A percentile compares a stretch with the other conserved stretches of the same genome.
These are phyloP conservation scores for Hyposmocoma kahamanoa DNA, from an alignment of 1,140 invertebrate species.

Conservation along the genomic window DNA sequence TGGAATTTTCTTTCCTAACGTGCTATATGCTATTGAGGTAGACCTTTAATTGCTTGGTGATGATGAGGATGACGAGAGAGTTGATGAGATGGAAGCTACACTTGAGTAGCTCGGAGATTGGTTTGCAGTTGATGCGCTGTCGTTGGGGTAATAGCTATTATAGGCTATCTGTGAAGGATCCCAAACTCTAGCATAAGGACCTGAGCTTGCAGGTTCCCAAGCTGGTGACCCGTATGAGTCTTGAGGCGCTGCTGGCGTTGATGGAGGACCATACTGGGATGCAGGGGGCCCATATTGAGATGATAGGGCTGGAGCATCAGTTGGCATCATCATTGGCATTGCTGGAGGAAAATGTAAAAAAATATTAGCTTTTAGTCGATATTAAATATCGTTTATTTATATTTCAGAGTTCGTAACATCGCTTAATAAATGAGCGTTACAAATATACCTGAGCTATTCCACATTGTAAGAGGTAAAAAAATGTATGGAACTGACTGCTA, in stretches of 20 bases:
- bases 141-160: conserved; percentile 83
- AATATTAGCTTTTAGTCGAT: too few species aligned
- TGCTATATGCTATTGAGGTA: conserved; percentile 35
- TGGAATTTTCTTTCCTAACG: conserved; percentile 10
- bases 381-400: too few species aligned
- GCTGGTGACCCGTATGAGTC: conserved; percentile 77
- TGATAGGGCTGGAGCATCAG: conserved; percentile 71
- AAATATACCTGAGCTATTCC: too few species aligned
- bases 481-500: too few species aligned
- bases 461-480: too few species aligned
- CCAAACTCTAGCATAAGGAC: conserved; percentile 85
- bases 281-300: conserved; percentile 66
- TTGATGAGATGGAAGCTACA: conserved; percentile 68
- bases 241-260: conserved; percentile 76
- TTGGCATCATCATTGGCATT: conserved; percentile 83
- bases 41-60: conserved; percentile 42
- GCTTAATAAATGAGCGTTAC: too few species aligned
- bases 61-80: conserved; percentile 44
- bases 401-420: too few species aligned
- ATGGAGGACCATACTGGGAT: conserved; percentile 76
- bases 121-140: conserved; percentile 71
- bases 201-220: conserved; percentile 79
- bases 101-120: conserved; percentile 72
- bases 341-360: conserved; percentile 73
- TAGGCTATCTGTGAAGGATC: conserved; percentile 82